phyloP scores from a whole-genome alignment of 2,113 vertebrate species.

The cattle (Bos taurus) region DNA sequence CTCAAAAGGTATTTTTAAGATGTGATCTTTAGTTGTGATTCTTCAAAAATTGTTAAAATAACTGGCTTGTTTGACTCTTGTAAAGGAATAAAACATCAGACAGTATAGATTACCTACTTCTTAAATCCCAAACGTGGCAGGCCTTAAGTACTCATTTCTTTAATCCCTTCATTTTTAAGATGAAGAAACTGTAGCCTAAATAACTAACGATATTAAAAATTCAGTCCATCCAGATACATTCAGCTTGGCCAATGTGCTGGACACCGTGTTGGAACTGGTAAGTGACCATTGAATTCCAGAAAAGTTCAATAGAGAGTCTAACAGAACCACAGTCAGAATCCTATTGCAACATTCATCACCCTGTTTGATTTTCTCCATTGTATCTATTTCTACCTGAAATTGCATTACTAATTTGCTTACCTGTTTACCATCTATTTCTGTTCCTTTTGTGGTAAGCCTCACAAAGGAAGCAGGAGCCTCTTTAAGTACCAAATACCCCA shows the following conservation, averaged over 20 bases:
- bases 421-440: neutral
- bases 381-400: neutral
- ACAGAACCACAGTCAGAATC: neutral
- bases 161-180: neutral
- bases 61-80: neutral
- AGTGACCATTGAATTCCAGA: fast-evolving
- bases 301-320: neutral
- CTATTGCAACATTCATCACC: neutral
- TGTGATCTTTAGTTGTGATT: neutral
- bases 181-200: neutral
- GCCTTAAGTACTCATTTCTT: neutral
- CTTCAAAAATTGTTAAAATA: neutral
- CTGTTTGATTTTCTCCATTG: neutral
- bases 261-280: neutral
- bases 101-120: neutral
- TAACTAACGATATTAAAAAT: neutral
- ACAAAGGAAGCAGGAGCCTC: neutral
- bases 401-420: neutral
- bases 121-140: neutral
- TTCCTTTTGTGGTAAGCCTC: neutral
- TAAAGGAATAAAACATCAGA: neutral
- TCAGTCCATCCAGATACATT: neutral
- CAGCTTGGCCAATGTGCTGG: neutral
- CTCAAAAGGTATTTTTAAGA: neutral
- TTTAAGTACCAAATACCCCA: neutral